These are phyloP conservation scores for Lagodon rhomboides DNA, from an alignment of 2,797 vertebrate species.

Conservation along the genomic window DNA sequence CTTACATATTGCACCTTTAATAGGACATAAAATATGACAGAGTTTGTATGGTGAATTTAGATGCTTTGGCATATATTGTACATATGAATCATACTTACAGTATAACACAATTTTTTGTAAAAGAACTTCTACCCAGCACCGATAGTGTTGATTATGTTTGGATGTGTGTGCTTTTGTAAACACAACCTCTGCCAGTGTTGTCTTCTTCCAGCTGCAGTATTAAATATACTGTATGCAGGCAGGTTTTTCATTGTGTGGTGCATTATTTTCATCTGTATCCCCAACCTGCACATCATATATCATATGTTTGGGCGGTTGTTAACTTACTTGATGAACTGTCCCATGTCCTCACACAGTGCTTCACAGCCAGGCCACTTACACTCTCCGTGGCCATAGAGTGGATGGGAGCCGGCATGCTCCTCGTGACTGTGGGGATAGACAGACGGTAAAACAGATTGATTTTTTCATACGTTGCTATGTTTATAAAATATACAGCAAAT, in stretches of 20 bases:
- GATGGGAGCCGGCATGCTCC: slow-evolving; percentile 93
- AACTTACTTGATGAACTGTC: slow-evolving; percentile 98
- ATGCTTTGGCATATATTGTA: too few relatives aligned
- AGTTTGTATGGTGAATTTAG: too few relatives aligned
- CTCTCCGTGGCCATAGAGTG: slow-evolving; percentile 97
- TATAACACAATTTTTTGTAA: too few relatives aligned
- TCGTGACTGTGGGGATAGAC: slow-evolving; percentile 84
- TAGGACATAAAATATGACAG: too few relatives aligned
- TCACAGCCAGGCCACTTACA: slow-evolving; percentile 99
- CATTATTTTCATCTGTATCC: slow-evolving; percentile 4
- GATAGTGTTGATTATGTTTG: too few relatives aligned
- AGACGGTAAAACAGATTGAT: slow-evolving; percentile 14
- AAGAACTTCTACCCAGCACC: too few relatives aligned
- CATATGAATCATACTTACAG: too few relatives aligned
- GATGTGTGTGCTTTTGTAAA: background rate
- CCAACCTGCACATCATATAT: background rate
- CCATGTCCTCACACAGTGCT: slow-evolving; percentile 98
- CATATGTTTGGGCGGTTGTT: background rate
- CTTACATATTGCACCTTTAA: too few relatives aligned
- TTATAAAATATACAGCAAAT: slow-evolving; percentile 13
- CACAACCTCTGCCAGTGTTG: background rate
- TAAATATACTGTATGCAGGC: background rate
- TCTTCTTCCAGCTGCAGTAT: slow-evolving; percentile 13
- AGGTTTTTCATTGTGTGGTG: background rate
- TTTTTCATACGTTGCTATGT: background rate